A percentile compares a stretch with the other conserved stretches of the same genome.
phyloP scores from a whole-genome alignment of 2,888 invertebrate species.

The Pachydiplax longipennis region DNA sequence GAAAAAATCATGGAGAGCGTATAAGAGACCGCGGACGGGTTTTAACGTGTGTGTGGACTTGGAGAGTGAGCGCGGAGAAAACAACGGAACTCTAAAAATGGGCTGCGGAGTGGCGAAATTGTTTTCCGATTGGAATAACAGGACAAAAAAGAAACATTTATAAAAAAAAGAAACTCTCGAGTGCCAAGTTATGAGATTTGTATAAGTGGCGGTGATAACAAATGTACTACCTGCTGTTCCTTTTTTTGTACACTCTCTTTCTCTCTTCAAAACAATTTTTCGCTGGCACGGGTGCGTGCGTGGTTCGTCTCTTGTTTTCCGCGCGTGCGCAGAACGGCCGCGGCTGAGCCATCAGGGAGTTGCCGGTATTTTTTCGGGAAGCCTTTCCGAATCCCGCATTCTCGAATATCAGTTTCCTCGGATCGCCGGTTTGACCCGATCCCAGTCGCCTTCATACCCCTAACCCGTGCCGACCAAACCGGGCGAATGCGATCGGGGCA shows the following conservation, averaged over 20 bases:
- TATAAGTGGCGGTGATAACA: constrained; percentile 29
- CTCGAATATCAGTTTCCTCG: too few relatives aligned
- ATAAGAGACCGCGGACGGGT: not conserved
- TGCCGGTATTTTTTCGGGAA: too few relatives aligned
- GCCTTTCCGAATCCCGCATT: too few relatives aligned
- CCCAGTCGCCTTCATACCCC: too few relatives aligned
- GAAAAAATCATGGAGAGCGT: not conserved
- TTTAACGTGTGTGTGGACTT: not conserved
- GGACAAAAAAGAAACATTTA: not conserved
- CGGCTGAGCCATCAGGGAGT: too few relatives aligned
- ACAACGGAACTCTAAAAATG: not conserved
- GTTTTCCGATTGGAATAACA: not conserved
- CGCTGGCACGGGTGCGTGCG: not conserved
- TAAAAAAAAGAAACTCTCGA: not conserved
- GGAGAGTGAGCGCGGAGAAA: not conserved
- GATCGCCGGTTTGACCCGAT: too few relatives aligned
- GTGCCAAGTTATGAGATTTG: constrained; percentile 39
- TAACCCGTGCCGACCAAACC: too few relatives aligned
- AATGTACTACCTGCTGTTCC: constrained; percentile 30
- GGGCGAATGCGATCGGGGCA: too few relatives aligned
- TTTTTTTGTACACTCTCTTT: constrained; percentile 14
- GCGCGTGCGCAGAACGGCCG: too few relatives aligned
- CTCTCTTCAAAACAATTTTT: not conserved
- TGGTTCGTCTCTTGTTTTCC: not conserved
- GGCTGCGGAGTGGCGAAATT: not conserved